These are phyloP conservation scores for Peromyscus californicus DNA, from an alignment of 2,113 vertebrate genomes.

Conservation along the genomic window DNA sequence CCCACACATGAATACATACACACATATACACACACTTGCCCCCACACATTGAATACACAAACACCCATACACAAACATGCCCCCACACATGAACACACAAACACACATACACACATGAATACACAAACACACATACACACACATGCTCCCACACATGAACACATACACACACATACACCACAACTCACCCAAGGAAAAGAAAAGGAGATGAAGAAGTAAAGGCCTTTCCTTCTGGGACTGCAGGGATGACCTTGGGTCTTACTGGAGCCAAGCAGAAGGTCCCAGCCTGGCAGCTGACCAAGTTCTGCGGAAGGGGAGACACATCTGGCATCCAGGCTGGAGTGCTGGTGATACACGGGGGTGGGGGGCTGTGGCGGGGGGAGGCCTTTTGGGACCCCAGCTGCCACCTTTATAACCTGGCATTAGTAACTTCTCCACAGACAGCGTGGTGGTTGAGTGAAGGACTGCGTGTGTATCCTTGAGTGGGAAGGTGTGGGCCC, in stretches of 20 bases:
- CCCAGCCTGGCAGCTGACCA: background rate
- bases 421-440: background rate
- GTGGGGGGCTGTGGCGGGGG: too few relatives aligned
- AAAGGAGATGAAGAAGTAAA: background rate
- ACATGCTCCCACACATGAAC: background rate
- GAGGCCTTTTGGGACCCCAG: background rate
- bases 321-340: background rate
- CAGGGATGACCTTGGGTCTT: background rate
- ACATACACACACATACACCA: background rate
- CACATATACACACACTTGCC: too few relatives aligned
- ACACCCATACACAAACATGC: too few relatives aligned
- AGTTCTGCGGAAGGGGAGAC: background rate
- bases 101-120: too few relatives aligned
- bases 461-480: rapidly evolving
- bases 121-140: too few relatives aligned
- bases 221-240: background rate
- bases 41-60: too few relatives aligned
- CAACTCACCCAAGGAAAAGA: background rate
- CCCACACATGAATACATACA: too few relatives aligned
- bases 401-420: background rate
- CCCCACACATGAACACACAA: too few relatives aligned
- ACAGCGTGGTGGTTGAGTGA: background rate
- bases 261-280: background rate
- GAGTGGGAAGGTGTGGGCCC: rapidly evolving
- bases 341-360: rapidly evolving